Base-by-base conservation (phyloP, 1,140 invertebrate species). In the Laodelphax striatellus region DNA sequence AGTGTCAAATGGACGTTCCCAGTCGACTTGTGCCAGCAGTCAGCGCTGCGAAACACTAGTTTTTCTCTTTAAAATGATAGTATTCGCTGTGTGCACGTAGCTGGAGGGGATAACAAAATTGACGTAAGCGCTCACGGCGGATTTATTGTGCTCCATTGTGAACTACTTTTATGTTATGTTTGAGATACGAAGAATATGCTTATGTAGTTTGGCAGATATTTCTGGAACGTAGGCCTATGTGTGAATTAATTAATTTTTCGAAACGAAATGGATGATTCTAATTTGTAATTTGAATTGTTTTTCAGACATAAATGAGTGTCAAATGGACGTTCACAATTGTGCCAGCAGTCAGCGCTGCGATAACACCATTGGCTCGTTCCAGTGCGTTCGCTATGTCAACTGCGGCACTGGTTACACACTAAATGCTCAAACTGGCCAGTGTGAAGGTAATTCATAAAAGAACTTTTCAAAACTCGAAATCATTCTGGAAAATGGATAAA, bases 341-440 rank as follows among this genome's bases (percentile, higher is more conserved):
- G 52, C 81, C 0, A 70, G 80, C 5, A 81, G 80, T 5, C 90
- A 94, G 70, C 73, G 91, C 31, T 96, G 92, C 70, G 90, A 94
- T 70, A 96, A 96, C 69, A 93, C 88, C 0, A 78, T 92, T 19
- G 92, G 92, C 2, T 91, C 90, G 10, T 95, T 82, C 70, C 79
- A 83, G 14, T 96, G 94, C 70, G 83, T 92, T 14, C 71, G 90
- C 43, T 86, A 86, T 24, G 80, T 87, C 19, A 86, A 88, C 0
- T 98, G 96, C 73, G 96, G 96, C 0, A 98, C 94, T 0, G 96
- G 97, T 0, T 98, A 98, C 69, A 95, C 93, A 0, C 73, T 98
- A 3, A 95, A 98, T 69, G 85, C 88, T 8, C 81, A 84, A 10
- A 89, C 87, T 4, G 86, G 91, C 58, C 76, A 83, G 61, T 98